Evolutionary conservation across 2,888 invertebrate species (phyloP).

Genomic region (Eristalinus sepulchralis): DNA sequence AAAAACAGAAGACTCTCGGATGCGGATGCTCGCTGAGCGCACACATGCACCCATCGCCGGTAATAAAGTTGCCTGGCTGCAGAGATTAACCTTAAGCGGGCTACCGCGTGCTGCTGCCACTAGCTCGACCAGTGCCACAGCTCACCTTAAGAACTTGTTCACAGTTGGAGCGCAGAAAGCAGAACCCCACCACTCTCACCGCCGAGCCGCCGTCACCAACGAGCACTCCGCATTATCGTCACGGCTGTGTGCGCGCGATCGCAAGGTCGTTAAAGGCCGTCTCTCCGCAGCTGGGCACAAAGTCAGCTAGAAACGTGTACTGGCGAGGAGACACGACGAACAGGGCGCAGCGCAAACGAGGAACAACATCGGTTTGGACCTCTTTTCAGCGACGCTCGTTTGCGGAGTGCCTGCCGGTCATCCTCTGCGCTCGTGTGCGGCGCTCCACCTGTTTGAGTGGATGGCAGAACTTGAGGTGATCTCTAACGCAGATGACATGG

Average conservation of each 20-base stretch:
- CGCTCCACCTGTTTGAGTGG: background rate
- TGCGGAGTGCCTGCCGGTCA: slow-evolving; percentile 27
- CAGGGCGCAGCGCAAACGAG: background rate
- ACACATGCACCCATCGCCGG: background rate
- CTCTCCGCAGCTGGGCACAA: slow-evolving; percentile 20
- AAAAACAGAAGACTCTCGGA: background rate
- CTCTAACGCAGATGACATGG: slow-evolving; percentile 63
- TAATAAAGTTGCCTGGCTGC: background rate
- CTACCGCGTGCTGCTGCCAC: background rate
- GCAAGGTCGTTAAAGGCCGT: slow-evolving; percentile 72
- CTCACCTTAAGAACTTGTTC: background rate
- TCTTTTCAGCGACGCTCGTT: slow-evolving; percentile 25
- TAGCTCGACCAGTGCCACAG: background rate
- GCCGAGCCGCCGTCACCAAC: background rate
- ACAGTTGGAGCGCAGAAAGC: background rate
- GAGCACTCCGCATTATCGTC: slow-evolving; percentile 15
- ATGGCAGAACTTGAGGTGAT: slow-evolving; percentile 24
- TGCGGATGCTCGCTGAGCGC: background rate
- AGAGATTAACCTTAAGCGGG: background rate
- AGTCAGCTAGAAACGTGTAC: slow-evolving; percentile 62
- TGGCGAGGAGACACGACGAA: slow-evolving; percentile 8
- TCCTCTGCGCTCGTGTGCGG: background rate
- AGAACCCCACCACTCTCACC: background rate
- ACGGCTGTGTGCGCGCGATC: slow-evolving; percentile 15
- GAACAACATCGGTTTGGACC: slow-evolving; percentile 36